phyloP scores from a whole-genome alignment of 2,113 vertebrate species.

The Mus pahari region DNA sequence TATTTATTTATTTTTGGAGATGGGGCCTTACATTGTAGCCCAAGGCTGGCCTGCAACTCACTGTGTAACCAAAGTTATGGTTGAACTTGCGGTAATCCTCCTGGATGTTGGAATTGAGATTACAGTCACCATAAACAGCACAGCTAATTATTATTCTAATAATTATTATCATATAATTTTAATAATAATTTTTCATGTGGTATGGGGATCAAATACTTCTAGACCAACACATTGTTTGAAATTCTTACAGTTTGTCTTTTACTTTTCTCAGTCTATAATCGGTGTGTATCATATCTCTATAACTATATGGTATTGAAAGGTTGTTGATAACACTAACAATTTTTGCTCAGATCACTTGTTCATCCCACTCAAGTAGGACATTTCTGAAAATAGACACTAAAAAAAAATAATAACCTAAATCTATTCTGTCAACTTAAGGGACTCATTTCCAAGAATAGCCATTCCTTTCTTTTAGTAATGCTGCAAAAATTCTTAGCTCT shows the following conservation, averaged over 20 bases:
- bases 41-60: not conserved
- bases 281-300: constrained; percentile 11
- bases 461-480: constrained; percentile 34
- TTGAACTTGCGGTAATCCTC: not conserved
- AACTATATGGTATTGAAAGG: not conserved
- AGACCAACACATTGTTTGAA: not conserved
- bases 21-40: not conserved
- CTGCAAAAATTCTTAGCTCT: constrained; percentile 22
- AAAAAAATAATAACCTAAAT: constrained; percentile 52
- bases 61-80: not conserved
- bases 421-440: constrained; percentile 25
- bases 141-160: too few relatives aligned
- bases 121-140: not conserved
- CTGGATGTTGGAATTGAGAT: not conserved
- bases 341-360: constrained; percentile 48
- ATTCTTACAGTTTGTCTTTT: constrained; percentile 31
- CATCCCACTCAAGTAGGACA: not conserved
- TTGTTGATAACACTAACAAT: constrained; percentile 12
- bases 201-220: not conserved
- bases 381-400: constrained; percentile 53
- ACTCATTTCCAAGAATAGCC: constrained; percentile 63
- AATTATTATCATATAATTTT: constrained; percentile 10
- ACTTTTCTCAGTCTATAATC: constrained; percentile 1
- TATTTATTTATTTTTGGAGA: not conserved
- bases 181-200: not conserved